phyloP scores from a whole-genome alignment of 2,888 invertebrate genomes.

The Diploptera punctata region DNA sequence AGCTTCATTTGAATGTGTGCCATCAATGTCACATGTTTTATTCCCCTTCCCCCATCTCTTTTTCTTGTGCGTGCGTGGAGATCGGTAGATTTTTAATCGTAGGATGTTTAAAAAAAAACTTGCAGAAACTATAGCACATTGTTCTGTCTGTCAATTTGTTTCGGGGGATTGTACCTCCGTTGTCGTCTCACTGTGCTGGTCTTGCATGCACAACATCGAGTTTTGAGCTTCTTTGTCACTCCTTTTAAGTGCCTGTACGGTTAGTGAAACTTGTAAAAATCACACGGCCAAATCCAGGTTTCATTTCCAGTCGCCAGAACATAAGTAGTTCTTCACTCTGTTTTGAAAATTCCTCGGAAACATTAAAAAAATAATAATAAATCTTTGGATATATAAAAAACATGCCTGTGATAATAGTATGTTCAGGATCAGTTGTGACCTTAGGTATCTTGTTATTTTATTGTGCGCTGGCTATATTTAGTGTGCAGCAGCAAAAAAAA shows the following conservation, averaged over 20 bases:
- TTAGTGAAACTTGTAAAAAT: conserved; percentile 39
- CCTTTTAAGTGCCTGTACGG: conserved; percentile 46
- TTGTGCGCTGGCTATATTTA: conserved; percentile 54
- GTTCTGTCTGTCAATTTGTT: conserved; percentile 9
- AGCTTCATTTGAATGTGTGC: no score
- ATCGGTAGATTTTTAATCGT: conserved; percentile 19
- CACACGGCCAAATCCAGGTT: conserved; percentile 38
- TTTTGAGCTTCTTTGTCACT: conserved; percentile 41
- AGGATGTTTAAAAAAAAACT: conserved; percentile 17
- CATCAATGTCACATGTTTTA: not conserved
- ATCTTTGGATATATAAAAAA: conserved; percentile 51
- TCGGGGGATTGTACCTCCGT: not conserved
- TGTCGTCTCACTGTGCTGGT: conserved; percentile 35
- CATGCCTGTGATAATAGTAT: conserved; percentile 75
- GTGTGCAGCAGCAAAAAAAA: conserved; percentile 42
- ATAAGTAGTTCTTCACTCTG: not conserved
- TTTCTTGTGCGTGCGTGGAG: conserved; percentile 1
- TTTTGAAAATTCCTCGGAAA: conserved; percentile 34
- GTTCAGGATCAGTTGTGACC: conserved; percentile 73
- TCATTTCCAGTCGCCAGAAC: conserved; percentile 26
- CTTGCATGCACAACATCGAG: conserved; percentile 41
- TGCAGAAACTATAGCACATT: conserved; percentile 27
- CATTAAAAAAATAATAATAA: conserved; percentile 30
- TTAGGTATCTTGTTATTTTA: conserved; percentile 57
- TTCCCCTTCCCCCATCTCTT: no score